These are phyloP conservation scores for Neolamprologus falcicula DNA, from an alignment of 2,113 vertebrate species.

Conservation along the genomic window DNA sequence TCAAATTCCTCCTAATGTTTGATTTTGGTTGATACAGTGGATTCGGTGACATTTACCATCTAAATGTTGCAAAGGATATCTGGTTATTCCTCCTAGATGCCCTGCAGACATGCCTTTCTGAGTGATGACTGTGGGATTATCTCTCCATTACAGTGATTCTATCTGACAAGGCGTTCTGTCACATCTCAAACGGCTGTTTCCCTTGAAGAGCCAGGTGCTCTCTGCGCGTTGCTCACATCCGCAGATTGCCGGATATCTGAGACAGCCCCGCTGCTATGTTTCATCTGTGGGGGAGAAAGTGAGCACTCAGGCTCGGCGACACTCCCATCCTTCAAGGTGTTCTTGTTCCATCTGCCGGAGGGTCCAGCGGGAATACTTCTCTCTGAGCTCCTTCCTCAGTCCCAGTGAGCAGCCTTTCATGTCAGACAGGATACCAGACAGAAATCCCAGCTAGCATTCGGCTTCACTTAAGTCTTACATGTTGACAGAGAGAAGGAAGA, in stretches of 20 bases:
- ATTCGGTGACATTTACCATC: constrained; percentile 2
- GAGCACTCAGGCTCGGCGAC: constrained; percentile 38
- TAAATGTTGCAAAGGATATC: constrained; percentile 38
- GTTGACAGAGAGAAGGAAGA: constrained; percentile 61
- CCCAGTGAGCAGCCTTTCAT: constrained; percentile 68
- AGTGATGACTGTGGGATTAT: constrained; percentile 65
- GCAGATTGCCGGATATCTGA: constrained; percentile 55
- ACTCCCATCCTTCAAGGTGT: constrained; percentile 70
- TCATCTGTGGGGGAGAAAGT: constrained; percentile 52
- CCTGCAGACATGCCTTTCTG: constrained; percentile 61
- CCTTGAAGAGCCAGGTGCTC: constrained; percentile 67
- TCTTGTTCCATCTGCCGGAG: constrained; percentile 65
- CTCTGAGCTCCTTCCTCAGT: constrained; percentile 56
- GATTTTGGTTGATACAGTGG: not conserved
- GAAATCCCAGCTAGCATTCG: constrained; percentile 66
- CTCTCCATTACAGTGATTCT: constrained; percentile 61
- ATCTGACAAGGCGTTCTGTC: constrained; percentile 65
- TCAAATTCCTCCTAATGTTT: not conserved
- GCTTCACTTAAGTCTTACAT: constrained; percentile 64
- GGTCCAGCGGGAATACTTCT: constrained; percentile 65
- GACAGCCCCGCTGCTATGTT: constrained; percentile 49
- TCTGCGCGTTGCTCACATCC: constrained; percentile 49
- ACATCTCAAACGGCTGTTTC: constrained; percentile 59
- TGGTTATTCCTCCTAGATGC: constrained; percentile 52
- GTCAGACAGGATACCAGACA: constrained; percentile 70